Evolutionary conservation across 1,140 invertebrate genomes (phyloP).

Genomic region (Wiebesia pumilae): DNA sequence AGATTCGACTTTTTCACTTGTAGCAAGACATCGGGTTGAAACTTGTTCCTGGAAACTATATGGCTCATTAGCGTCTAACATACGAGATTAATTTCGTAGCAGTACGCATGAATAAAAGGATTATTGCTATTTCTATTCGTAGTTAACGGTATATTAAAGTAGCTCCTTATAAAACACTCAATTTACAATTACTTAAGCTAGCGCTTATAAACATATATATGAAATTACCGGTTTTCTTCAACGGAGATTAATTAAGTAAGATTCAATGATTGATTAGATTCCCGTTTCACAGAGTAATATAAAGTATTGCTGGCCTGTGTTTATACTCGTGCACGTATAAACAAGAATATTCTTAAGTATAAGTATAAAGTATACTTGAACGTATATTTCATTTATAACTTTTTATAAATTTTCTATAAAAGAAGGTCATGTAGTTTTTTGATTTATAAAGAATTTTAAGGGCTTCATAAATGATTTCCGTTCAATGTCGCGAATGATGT

Average conservation of each 20-base stretch:
- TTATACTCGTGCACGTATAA: background rate
- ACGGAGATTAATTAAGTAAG: background rate
- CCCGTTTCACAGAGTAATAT: background rate
- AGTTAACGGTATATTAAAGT: background rate
- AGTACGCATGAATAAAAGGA: background rate
- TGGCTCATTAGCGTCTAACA: background rate
- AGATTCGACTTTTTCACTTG: background rate
- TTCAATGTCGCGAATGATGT: background rate
- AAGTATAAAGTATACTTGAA: background rate
- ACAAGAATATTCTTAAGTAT: background rate
- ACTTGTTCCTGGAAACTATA: background rate
- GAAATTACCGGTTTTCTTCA: background rate
- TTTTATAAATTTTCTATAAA: background rate
- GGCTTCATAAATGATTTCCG: background rate
- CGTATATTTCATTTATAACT: background rate
- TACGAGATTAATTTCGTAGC: background rate
- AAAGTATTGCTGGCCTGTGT: background rate
- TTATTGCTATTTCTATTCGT: background rate
- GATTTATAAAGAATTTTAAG: background rate
- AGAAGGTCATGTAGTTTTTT: background rate
- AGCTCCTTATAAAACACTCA: background rate
- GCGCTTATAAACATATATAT: too few species aligned
- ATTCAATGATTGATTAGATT: background rate
- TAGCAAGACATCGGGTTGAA: background rate
- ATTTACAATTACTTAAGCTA: background rate